Evolutionary conservation across 2,797 vertebrate species (phyloP), one percentile per base, ranked within the genome.

Genomic region (Crenuchus spilurus): DNA sequence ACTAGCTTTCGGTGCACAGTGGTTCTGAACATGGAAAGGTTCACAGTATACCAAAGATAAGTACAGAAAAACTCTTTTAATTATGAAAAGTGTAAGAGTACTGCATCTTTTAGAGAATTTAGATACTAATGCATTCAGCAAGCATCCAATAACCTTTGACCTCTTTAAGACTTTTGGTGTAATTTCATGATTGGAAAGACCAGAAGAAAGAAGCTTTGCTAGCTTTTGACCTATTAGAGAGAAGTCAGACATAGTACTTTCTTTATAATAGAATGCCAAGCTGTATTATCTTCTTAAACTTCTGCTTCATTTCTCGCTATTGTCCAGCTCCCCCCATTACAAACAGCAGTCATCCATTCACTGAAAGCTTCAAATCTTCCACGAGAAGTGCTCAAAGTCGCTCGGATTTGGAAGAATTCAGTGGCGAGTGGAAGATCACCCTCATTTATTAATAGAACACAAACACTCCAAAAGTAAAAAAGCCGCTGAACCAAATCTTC

Each of bases 161-260:
- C 76, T 85, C 76, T 77, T 84, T 87, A 86, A 86, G 85, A 88
- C n/a, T 22, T 79, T 84, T 63, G 71, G 78, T 87, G 87, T 90
- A 85, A 91, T 92, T 91, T 91, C 83, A 85, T 90, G 87, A 92
- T 90, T 86, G 55, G 67, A 30, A 51, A 33, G 87, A 85, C 75
- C 41, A 46, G 73, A 67, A 70, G 57, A 62, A 35, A 51, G 46
- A 6, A 66, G 65, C 55, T 72, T 75, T 78, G 35, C 49, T 49
- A 20, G 58, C 33, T 48, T 16, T 54, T 20, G 26, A 42, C 10
- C 14, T 46, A 55, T 30, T 10, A 63, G 24, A 33, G 52, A 60
- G 10, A 13, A 6, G 33, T 5, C 8, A 2, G 30, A 18, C 10
- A 18, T 14, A 41, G 42, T 57, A 9, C 49, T 65, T 44, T 85